phyloP scores from a whole-genome alignment of 2,797 vertebrate genomes.

The Arrhamphus sclerolepis region DNA sequence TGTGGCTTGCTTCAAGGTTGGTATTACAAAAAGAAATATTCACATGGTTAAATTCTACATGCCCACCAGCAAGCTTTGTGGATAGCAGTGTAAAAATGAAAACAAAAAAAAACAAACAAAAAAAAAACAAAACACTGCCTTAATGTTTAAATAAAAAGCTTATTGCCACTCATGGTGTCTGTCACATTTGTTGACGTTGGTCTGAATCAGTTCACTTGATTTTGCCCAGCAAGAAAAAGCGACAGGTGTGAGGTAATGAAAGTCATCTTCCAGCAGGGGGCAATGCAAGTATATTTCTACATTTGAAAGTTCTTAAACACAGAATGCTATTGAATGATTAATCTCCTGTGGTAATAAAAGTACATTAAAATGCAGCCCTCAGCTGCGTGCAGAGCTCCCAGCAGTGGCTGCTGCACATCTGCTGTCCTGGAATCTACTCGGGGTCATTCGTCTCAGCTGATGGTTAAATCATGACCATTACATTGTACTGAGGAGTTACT shows the following conservation, averaged over 20 bases:
- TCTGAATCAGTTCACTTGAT: background rate
- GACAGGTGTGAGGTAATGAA: background rate
- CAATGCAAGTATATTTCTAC: background rate
- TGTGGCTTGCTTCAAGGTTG: constrained; percentile 86
- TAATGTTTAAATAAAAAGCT: constrained; percentile 89
- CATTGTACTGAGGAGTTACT: no score
- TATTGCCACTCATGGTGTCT: constrained; percentile 81
- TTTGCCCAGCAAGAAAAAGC: background rate
- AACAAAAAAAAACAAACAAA: constrained; percentile 63
- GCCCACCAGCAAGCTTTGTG: constrained; percentile 84
- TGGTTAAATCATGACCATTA: no score
- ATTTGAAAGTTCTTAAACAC: background rate
- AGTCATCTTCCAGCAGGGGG: constrained; percentile 11
- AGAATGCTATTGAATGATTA: no score
- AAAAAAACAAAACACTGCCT: constrained; percentile 76
- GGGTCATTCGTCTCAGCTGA: no score
- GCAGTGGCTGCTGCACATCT: no score
- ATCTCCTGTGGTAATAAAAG: background rate
- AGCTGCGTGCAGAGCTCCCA: no score
- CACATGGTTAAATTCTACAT: constrained; percentile 86
- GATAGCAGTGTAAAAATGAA: constrained; percentile 85
- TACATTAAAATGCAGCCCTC: background rate
- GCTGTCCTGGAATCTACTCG: no score
- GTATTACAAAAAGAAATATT: constrained; percentile 80
- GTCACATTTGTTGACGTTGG: background rate